Evolutionary conservation across 37 sponge, comb jelly and placozoan genomes (phyloP).

Genomic region (Tethya wilhelma): DNA sequence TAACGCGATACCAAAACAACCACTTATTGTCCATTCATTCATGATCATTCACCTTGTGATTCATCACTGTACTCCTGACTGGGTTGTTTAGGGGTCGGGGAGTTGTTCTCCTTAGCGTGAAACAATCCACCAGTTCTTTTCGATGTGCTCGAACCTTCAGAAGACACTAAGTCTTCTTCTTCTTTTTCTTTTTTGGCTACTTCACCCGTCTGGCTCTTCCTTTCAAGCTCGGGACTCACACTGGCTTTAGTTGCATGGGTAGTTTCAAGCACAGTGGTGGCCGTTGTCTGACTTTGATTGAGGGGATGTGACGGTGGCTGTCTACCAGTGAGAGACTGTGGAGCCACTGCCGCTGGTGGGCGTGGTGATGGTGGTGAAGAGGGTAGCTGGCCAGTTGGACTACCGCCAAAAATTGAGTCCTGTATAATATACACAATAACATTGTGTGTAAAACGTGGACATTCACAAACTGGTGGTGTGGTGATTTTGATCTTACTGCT

Average conservation of each 20-base stretch:
- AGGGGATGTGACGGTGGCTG: neutral
- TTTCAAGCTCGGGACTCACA: too few relatives aligned
- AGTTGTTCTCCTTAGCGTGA: neutral
- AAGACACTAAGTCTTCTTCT: neutral
- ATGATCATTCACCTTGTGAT: neutral
- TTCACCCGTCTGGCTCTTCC: too few relatives aligned
- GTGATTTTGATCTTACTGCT: constrained; percentile 44
- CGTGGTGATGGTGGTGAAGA: neutral
- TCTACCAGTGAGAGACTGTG: neutral
- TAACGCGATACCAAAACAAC: neutral
- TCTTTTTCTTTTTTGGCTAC: too few relatives aligned
- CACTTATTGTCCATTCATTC: neutral
- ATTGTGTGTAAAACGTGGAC: too few relatives aligned
- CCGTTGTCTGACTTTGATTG: too few relatives aligned
- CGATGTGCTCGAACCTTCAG: neutral
- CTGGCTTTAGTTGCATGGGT: neutral
- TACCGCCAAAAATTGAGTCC: constrained; percentile 80
- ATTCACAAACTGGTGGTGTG: too few relatives aligned
- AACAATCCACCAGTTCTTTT: neutral
- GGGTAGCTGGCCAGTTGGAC: constrained; percentile 14
- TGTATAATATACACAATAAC: constrained; percentile 8
- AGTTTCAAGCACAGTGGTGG: neutral
- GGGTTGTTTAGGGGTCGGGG: neutral
- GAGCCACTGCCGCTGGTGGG: neutral
- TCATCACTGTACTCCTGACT: constrained; percentile 8